Evolutionary conservation across 2,797 vertebrate genomes (phyloP), one percentile per base, ranked within the genome.

Genomic region (Galagoides demidoff): DNA sequence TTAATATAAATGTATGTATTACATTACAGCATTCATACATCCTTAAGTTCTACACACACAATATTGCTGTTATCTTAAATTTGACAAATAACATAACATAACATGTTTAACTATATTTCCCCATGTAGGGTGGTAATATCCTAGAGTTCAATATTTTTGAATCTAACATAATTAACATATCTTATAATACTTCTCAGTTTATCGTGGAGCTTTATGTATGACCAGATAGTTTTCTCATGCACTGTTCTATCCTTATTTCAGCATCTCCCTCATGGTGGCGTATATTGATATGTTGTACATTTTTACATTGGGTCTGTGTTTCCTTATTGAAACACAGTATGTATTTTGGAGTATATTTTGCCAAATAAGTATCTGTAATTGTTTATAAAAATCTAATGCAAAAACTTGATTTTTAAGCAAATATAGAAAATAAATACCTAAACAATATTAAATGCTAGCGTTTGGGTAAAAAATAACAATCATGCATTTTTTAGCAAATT

Each of bases 401-500:
- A 82, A n/a, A 4, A 27, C 57, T 52, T 91, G 14, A 31, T 52
- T 27, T 90, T 78, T 66, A 73, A 71, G 27, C 29, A 90, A 59
- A 89, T 66, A 71, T 3, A 22, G 59, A 95, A 68, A 81, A 49
- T 92, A 71, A 64, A 55, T 76, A 78, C 3, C 17, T 52, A 77
- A 6, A n/a, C 52, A 7, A 7, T 74, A 68, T 90, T 76, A 11
- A 11, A 2, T 14, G 78, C 70, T 10, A 9, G 17, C 1, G 5
- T 68, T 81, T 85, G 29, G 78, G 2, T 90, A 34, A 91, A 23
- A 74, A 83, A 90, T 85, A 2, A 96, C 74, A n/a, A 45, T 39
- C 19, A 20, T 77, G 0, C 11, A 71, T 63, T 85, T 68, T 37
- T 94, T 95, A 94, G 2, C 14, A 93, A 85, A n/a, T 31, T 45